Evolutionary conservation across 2,797 vertebrate species (phyloP).

Genomic region (Amblyraja radiata): DNA sequence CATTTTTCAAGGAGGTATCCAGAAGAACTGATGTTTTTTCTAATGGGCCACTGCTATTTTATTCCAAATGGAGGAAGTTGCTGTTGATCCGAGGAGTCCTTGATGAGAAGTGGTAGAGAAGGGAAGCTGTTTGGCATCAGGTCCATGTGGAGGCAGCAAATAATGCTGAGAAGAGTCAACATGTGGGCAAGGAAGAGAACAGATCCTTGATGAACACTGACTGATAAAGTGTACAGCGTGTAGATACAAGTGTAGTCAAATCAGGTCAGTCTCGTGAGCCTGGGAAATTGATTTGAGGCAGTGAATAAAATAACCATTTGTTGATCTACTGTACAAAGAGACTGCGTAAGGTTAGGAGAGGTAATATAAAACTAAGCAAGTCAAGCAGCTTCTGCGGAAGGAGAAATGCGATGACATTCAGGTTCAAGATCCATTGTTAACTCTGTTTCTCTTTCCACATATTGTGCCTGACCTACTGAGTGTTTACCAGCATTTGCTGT

Average conservation of each 20-base stretch:
- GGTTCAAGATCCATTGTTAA: no score
- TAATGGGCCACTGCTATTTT: no score
- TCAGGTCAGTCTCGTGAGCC: background rate
- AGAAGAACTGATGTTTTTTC: no score
- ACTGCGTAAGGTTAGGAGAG: background rate
- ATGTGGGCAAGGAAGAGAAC: background rate
- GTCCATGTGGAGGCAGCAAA: background rate
- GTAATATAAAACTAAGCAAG: background rate
- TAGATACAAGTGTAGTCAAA: background rate
- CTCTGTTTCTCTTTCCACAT: no score
- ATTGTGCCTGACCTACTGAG: no score
- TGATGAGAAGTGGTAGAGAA: background rate
- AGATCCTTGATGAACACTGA: background rate
- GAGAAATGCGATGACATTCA: no score
- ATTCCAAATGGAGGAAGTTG: background rate
- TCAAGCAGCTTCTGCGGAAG: no score
- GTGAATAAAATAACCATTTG: background rate
- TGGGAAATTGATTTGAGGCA: background rate
- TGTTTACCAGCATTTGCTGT: no score
- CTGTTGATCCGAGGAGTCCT: background rate
- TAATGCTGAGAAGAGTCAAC: background rate
- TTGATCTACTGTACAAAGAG: background rate
- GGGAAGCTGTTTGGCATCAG: background rate
- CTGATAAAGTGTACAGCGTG: background rate
- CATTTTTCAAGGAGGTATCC: no score